Conservation (phyloP, 2,113 vertebrate genomes). For the Equus quagga region DNA sequence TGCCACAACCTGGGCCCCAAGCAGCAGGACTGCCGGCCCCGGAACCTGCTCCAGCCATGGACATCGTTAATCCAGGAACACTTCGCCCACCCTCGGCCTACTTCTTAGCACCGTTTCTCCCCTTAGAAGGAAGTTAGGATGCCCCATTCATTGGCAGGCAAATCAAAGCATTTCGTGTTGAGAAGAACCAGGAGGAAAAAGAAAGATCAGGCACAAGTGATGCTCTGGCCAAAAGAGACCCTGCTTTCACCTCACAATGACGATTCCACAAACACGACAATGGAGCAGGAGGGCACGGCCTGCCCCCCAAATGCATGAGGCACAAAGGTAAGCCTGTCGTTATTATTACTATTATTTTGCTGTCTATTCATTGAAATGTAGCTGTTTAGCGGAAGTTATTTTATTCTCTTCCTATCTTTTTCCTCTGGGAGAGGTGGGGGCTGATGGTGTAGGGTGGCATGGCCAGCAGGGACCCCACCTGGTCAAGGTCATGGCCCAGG, state of each 20-base stretch:
- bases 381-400: not conserved
- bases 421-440: not conserved
- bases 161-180: not conserved
- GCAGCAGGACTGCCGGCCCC: fast-evolving
- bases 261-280: not conserved
- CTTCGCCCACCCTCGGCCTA: not conserved
- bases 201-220: fast-evolving
- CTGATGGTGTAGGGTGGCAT: not conserved
- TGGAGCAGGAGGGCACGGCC: too few relatives aligned
- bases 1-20: not conserved
- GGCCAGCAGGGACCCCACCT: not conserved
- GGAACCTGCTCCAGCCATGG: not conserved
- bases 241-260: not conserved
- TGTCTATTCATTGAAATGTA: not conserved
- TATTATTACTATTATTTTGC: not conserved
- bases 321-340: not conserved
- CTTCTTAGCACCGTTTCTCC: not conserved
- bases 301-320: not conserved
- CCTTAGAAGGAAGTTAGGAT: not conserved
- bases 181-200: not conserved
- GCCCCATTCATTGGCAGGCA: not conserved
- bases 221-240: not conserved
- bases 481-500: not conserved
- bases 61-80: not conserved
- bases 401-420: not conserved